Conservation (phyloP, 2,113 vertebrate genomes). For the Microcebus lehilahytsara region DNA sequence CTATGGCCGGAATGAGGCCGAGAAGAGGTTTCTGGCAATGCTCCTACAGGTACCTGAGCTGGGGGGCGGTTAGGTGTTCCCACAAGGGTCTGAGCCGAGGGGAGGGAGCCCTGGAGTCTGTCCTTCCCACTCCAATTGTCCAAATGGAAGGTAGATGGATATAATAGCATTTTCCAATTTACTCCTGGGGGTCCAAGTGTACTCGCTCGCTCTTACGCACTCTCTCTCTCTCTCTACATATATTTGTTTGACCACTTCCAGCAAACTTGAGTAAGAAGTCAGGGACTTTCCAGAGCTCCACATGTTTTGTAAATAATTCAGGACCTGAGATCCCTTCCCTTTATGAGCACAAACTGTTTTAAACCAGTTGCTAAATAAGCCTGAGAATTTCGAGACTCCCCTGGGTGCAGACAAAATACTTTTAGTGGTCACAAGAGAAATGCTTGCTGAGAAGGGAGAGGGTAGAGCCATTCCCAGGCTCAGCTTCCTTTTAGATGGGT, state of each 20-base stretch:
- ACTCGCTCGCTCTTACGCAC: neutral
- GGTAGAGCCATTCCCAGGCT: neutral
- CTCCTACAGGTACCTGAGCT: slow-evolving; percentile 85
- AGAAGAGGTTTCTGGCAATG: slow-evolving; percentile 88
- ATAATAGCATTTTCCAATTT: neutral
- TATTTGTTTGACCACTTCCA: neutral
- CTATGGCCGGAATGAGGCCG: slow-evolving; percentile 94
- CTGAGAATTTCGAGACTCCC: neutral
- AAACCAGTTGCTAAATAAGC: neutral
- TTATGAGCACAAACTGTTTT: neutral
- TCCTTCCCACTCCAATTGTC: neutral
- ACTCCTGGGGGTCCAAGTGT: neutral
- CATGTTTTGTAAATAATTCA: neutral
- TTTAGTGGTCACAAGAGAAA: neutral
- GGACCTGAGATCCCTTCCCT: neutral
- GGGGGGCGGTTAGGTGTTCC: neutral
- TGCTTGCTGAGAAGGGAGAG: neutral
- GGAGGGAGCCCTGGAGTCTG: neutral
- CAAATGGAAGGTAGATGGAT: neutral
- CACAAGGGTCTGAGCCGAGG: neutral
- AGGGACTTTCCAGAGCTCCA: neutral
- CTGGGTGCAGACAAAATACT: neutral
- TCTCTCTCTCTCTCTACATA: neutral
- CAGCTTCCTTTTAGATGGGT: neutral
- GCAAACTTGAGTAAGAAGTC: neutral